Evolutionary conservation across 2,888 invertebrate species (phyloP).

Genomic region (Drosophila tanythrix): DNA sequence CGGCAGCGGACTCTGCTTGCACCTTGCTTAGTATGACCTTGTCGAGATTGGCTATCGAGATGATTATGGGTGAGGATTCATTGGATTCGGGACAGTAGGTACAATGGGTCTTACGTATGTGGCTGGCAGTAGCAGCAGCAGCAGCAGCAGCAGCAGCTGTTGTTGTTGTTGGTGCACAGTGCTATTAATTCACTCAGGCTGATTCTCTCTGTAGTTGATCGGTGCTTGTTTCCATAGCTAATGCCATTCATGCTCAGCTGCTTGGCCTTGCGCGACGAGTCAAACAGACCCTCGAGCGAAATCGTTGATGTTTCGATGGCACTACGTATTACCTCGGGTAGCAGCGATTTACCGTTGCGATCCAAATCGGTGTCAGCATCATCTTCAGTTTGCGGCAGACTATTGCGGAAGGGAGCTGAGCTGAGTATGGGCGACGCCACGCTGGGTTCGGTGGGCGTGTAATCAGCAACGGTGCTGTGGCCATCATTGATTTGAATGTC

Average conservation of each 20-base stretch:
- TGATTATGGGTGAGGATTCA: constrained; percentile 85
- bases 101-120: constrained; percentile 83
- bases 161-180: constrained; percentile 10
- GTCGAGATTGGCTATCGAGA: constrained; percentile 85
- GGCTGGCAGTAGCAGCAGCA: constrained; percentile 54
- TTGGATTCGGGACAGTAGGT: constrained; percentile 84
- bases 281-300: constrained; percentile 89
- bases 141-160: constrained; percentile 16
- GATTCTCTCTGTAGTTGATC: not conserved
- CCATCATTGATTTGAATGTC: constrained; percentile 83
- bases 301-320: constrained; percentile 88
- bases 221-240: constrained; percentile 53
- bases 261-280: constrained; percentile 85
- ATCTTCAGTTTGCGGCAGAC: constrained; percentile 61
- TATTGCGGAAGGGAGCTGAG: constrained; percentile 75
- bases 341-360: constrained; percentile 76
- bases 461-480: constrained; percentile 84
- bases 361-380: constrained; percentile 36
- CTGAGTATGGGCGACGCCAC: constrained; percentile 9
- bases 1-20: not conserved
- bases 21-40: constrained; percentile 85
- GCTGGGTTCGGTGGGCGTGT: constrained; percentile 82
- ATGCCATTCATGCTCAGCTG: constrained; percentile 59
- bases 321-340: constrained; percentile 83
- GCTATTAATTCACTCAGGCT: constrained; percentile 3